Percentiles rank a stretch among this genome's conserved stretches.
Evolutionary conservation across 2,888 invertebrate genomes (phyloP).

Genomic region (Sialis fuliginosa): DNA sequence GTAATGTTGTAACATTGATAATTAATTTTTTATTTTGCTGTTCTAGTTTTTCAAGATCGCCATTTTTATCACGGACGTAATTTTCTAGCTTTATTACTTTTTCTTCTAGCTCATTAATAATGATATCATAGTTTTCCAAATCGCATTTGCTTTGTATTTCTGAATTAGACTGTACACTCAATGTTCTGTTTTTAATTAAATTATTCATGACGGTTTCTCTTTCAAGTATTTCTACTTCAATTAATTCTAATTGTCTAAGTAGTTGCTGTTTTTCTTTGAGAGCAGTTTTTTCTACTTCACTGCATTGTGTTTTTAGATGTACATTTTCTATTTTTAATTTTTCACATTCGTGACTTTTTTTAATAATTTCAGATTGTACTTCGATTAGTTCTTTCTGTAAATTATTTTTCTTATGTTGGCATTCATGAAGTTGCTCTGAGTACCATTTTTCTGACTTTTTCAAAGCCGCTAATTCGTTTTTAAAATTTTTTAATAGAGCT

Average conservation of each 20-base stretch:
- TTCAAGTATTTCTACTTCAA: slow-evolving; percentile 7
- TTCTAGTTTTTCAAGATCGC: neutral
- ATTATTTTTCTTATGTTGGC: slow-evolving; percentile 7
- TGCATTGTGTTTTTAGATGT: slow-evolving; percentile 5
- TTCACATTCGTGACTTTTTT: slow-evolving; percentile 6
- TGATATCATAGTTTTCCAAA: neutral
- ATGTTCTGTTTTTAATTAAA: neutral
- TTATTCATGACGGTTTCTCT: slow-evolving; percentile 2
- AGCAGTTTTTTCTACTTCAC: slow-evolving; percentile 7
- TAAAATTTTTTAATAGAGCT: slow-evolving; percentile 5
- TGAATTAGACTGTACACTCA: neutral
- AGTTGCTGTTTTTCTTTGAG: slow-evolving; percentile 7
- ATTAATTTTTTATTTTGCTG: slow-evolving; percentile 7
- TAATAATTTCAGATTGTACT: slow-evolving; percentile 6
- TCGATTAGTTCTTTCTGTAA: slow-evolving; percentile 8
- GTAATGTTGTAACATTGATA: slow-evolving; percentile 7
- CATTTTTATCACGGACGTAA: neutral
- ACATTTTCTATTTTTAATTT: slow-evolving; percentile 6
- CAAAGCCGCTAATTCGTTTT: slow-evolving; percentile 6
- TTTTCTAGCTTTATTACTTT: neutral
- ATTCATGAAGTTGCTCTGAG: slow-evolving; percentile 7
- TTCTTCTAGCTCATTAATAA: neutral
- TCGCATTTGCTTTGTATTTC: neutral
- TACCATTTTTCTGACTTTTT: slow-evolving; percentile 9
- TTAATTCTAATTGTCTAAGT: slow-evolving; percentile 6